Conservation (phyloP, 2,113 vertebrate species). For the Phyllostomus hastatus region DNA sequence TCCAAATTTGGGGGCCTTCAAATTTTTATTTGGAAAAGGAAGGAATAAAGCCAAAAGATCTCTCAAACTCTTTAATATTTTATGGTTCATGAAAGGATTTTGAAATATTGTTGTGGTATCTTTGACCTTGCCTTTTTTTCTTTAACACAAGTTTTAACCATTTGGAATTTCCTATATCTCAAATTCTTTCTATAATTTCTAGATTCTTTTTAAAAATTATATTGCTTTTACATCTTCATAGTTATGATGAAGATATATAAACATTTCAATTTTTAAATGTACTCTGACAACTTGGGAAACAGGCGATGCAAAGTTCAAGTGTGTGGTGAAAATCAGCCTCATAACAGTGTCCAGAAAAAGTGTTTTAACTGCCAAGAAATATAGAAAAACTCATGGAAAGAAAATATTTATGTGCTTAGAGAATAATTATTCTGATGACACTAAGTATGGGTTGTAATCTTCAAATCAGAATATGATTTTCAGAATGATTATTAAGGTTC, state of each 20-base stretch:
- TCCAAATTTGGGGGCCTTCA: fast-evolving
- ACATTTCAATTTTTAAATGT: neutral
- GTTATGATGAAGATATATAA: neutral
- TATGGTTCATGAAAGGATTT: neutral
- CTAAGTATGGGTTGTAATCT: neutral
- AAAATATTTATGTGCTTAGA: neutral
- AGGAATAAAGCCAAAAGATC: no score
- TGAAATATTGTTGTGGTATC: neutral
- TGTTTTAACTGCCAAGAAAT: neutral
- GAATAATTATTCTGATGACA: neutral
- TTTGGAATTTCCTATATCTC: neutral
- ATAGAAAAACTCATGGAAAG: neutral
- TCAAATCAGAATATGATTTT: neutral
- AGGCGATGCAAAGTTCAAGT: neutral
- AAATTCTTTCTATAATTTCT: neutral
- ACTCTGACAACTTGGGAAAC: neutral
- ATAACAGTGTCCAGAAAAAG: neutral
- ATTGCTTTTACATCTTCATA: neutral
- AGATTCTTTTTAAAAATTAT: neutral
- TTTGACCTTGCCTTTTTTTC: neutral
- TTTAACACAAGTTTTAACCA: neutral
- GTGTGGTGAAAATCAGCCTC: neutral
- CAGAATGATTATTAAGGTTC: neutral
- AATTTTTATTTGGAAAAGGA: neutral
- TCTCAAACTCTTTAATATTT: neutral